Evolutionary conservation across 2,797 vertebrate genomes (phyloP).

Genomic region (Sebastes reedi): DNA sequence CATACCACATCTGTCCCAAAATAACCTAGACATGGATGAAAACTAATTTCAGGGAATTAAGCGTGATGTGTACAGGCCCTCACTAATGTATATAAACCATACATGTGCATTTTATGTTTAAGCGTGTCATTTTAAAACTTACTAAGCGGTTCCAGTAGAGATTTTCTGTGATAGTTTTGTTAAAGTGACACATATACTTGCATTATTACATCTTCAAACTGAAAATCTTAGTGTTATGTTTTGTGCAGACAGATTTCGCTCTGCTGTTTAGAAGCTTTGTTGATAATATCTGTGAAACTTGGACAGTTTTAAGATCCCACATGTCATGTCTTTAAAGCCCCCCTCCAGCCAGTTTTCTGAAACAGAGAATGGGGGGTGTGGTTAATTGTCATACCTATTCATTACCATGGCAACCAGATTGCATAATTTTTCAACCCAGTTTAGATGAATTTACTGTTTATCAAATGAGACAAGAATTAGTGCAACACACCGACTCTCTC

Average conservation of each 20-base stretch:
- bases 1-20: not conserved
- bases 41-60: too few relatives aligned
- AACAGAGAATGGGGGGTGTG: too few relatives aligned
- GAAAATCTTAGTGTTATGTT: not conserved
- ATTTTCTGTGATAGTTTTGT: too few relatives aligned
- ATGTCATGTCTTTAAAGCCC: not conserved
- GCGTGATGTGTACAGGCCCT: too few relatives aligned
- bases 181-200: too few relatives aligned
- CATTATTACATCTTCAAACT: not conserved
- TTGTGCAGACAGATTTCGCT: not conserved
- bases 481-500: too few relatives aligned
- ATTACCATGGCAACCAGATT: too few relatives aligned
- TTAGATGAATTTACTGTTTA: too few relatives aligned
- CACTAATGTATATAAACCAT: too few relatives aligned
- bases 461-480: too few relatives aligned
- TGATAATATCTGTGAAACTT: not conserved
- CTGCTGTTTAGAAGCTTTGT: not conserved
- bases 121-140: not conserved
- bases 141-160: not conserved
- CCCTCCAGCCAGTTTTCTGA: too few relatives aligned
- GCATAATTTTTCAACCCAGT: accelerated
- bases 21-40: not conserved
- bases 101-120: not conserved
- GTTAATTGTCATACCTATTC: too few relatives aligned
- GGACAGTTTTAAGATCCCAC: not conserved